phyloP scores from a whole-genome alignment of 2,113 vertebrate genomes.

The Pluvianellus socialis region DNA sequence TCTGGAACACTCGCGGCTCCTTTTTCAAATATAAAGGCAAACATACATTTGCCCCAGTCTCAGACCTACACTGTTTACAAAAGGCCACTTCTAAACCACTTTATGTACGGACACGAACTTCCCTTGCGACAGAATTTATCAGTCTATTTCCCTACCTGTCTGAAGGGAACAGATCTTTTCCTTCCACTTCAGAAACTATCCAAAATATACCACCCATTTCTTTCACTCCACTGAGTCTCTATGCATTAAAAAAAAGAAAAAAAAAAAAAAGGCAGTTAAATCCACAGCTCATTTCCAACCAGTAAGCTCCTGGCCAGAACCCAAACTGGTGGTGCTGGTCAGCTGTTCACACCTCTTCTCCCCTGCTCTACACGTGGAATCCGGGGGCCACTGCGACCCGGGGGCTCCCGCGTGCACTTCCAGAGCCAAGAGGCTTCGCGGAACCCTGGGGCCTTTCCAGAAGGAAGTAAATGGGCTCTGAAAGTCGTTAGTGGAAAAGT shows the following conservation, averaged over 20 bases:
- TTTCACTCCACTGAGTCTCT: background rate
- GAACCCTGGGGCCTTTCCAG: background rate
- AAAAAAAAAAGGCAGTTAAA: background rate
- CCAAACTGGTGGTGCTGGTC: background rate
- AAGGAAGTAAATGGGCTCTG: background rate
- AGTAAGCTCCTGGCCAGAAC: background rate
- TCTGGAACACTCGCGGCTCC: rapidly evolving
- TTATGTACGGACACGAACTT: background rate
- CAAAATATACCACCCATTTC: background rate
- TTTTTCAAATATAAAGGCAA: background rate
- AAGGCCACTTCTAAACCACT: background rate
- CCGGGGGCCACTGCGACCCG: background rate
- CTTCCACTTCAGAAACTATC: slow-evolving; percentile 19
- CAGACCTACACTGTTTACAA: background rate
- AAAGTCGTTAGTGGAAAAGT: background rate
- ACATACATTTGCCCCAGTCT: background rate
- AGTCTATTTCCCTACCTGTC: slow-evolving; percentile 30
- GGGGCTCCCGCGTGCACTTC: background rate
- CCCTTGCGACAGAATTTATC: slow-evolving; percentile 45
- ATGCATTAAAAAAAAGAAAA: background rate
- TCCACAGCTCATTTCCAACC: background rate
- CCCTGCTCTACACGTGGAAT: background rate
- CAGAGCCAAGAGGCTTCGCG: background rate
- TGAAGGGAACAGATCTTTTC: slow-evolving; percentile 30
- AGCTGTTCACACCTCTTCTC: background rate